Base-by-base conservation (phyloP, 2,797 vertebrate species). In the Ficedula albicollis region DNA sequence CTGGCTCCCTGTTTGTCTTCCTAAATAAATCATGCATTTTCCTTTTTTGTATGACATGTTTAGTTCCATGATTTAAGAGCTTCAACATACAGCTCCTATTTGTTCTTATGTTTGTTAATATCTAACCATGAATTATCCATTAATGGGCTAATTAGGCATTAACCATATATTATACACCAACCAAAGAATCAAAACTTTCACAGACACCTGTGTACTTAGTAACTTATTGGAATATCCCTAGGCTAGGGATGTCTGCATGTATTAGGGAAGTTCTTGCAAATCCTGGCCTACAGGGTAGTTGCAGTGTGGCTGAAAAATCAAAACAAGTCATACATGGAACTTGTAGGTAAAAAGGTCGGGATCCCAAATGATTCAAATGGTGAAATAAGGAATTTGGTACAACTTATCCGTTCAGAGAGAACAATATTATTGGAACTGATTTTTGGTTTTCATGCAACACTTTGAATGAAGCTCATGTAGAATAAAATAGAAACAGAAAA, bases 71-170 rank as follows among this genome's bases (percentile, higher is more conserved):
- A 97, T 97, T 97, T 97, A 97, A 92, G 95, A 88, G 64, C 17
- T 83, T 55, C 91, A 96, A 84, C 83, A 10, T 89, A 82, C 10
- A 96, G 80, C 87, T 96, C 48, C 72, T 41, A 34, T 90, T 97
- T 88, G 95, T 93, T 95, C 91, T 96, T 97, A 95, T 66, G 95
- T 95, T 97, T 96, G 89, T 96, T 97, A 96, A 95, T 96, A 97
- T 95, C 95, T 92, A 87, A 95, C 91, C 90, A 88, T 97, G 95
- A 97, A 97, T 98, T 97, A 98, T 95, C 96, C 80, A 91, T 72
- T 74, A 96, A 97, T 15, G 92, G 91, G 85, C 94, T 97, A 97
- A 97, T 97, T 96, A 88, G 84, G 76, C 87, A 97, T 97, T 98
- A 96, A 94, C 91, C 60, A 56, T 94, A 79, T 95, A 95, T 96